Base-by-base conservation (phyloP, 2,888 invertebrate species). In the Leptinotarsa peninsularis region DNA sequence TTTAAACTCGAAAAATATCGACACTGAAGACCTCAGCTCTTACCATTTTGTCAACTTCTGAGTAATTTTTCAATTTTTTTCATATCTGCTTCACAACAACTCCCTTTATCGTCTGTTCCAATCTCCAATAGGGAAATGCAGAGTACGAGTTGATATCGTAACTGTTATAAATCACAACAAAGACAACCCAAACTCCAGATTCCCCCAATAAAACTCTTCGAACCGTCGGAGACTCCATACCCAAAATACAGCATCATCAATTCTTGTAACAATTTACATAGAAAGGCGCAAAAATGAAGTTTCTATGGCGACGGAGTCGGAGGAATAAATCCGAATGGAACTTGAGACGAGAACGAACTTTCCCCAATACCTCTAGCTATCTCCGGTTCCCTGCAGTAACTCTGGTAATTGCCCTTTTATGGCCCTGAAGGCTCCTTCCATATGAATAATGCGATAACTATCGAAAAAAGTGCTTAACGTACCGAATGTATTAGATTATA, bases 261-360 rank as follows among this genome's bases (percentile, higher is more conserved):
- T 79, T 72, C 71, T 66, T 72, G 73, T 77, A 74, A 74, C 66
- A 70, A 73, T 79, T 77, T 76, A 72, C 76, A 76, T 77, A 68
- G 66, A 66, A 54, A 21, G 50, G 74, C 50, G 68, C 74, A 77
- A 79, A 79, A 79, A 74, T 73, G 72, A 15, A 66, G 76, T 79
- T 73, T 72, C 79, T 72, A 77, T 74, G 73, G 71, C 68, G 71
- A 77, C 79, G 54, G 49, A 27, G 58, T 67, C 67, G 56, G 56
- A 49, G 27, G 56, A 54, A 52, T 54, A 21, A 50, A 73, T n/a
- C 58, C 23, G 58, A 58, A 58, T 27, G n/a, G 49, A 23, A 33
- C 2, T 49, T 60, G 58, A 68, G 68, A 49, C 50, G 72, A 49
- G 49, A 54, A 21, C 58, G 63, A 71, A 60, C 50, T 58, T 60